Evolutionary conservation across 1,140 invertebrate species (phyloP).

Genomic region (Zophobas atratus): DNA sequence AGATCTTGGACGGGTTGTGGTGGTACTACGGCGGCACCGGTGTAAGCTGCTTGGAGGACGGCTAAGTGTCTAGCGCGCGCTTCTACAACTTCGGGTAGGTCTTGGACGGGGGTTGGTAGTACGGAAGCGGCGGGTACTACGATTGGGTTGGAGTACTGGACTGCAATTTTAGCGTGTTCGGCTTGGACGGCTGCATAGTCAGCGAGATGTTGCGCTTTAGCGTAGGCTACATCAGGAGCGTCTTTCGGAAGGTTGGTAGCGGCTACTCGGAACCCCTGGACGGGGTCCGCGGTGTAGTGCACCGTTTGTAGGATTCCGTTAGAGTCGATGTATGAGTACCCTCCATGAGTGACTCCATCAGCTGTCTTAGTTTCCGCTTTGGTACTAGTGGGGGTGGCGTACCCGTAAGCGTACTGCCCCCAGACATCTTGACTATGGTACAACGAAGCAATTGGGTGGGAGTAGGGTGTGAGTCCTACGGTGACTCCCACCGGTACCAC

Average conservation of each 20-base stretch:
- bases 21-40: background rate
- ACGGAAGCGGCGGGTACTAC: slow-evolving; percentile 54
- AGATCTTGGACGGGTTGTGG: slow-evolving; percentile 63
- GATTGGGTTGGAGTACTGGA: slow-evolving; percentile 58
- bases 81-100: slow-evolving; percentile 63
- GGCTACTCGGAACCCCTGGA: slow-evolving; percentile 77
- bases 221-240: slow-evolving; percentile 63
- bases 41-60: slow-evolving; percentile 54
- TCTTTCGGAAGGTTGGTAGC: slow-evolving; percentile 77
- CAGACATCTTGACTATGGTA: slow-evolving; percentile 76
- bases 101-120: slow-evolving; percentile 59
- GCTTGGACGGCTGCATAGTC: slow-evolving; percentile 60
- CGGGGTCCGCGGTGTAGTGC: slow-evolving; percentile 78
- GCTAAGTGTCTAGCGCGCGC: slow-evolving; percentile 64
- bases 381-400: slow-evolving; percentile 76
- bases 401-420: slow-evolving; percentile 79
- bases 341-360: slow-evolving; percentile 78
- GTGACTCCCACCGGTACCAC: slow-evolving; percentile 54
- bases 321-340: slow-evolving; percentile 80
- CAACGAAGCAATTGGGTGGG: slow-evolving; percentile 68
- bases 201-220: slow-evolving; percentile 64
- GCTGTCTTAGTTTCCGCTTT: slow-evolving; percentile 77
- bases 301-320: slow-evolving; percentile 78
- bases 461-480: slow-evolving; percentile 57
- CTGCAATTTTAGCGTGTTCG: slow-evolving; percentile 57